phyloP scores from a whole-genome alignment of 2,888 invertebrate genomes.

The Eupithecia dodoneata region DNA sequence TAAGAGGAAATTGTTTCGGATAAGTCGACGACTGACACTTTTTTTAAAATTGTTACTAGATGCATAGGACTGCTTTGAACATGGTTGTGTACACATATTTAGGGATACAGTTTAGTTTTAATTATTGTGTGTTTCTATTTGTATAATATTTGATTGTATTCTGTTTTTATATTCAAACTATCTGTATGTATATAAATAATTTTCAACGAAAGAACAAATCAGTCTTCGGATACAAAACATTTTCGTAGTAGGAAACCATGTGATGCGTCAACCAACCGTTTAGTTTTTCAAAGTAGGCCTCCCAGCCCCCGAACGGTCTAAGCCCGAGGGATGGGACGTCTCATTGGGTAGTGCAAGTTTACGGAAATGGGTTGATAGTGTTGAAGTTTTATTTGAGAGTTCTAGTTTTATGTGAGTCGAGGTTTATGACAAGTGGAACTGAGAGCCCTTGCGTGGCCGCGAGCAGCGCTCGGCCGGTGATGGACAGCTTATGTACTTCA shows the following conservation, averaged over 20 bases:
- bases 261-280: background rate
- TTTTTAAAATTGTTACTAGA: background rate
- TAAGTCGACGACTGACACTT: background rate
- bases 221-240: background rate
- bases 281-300: background rate
- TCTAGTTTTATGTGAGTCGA: background rate
- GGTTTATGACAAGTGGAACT: background rate
- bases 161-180: background rate
- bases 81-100: no score
- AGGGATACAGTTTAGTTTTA: no score
- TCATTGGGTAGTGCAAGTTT: background rate
- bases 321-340: background rate
- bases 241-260: background rate
- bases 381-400: slow-evolving; percentile 4
- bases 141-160: no score
- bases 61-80: no score
- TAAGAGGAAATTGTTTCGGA: background rate
- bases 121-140: no score
- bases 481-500: background rate
- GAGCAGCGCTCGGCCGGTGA: background rate
- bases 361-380: slow-evolving; percentile 3
- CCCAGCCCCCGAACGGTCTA: background rate
- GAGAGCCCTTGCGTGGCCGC: background rate
- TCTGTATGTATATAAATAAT: background rate
- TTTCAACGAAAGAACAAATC: background rate